Conservation (phyloP, 2,113 vertebrate species). For the Cyphomyrus plagiostoma region DNA sequence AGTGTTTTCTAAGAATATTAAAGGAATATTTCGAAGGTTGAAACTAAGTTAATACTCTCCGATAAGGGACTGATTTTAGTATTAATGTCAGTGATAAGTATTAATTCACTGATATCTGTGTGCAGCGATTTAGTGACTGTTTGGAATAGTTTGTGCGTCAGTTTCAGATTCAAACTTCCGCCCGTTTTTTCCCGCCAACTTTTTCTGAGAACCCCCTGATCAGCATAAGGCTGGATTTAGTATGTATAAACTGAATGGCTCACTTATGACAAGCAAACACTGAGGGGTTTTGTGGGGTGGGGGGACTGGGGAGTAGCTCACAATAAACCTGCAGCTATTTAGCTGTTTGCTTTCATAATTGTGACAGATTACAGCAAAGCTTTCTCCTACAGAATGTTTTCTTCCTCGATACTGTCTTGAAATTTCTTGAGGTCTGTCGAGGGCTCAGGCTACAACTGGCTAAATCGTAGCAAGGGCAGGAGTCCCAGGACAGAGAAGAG, state of each 20-base stretch:
- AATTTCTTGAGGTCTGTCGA: background rate
- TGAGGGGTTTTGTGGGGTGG: background rate
- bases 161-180: background rate
- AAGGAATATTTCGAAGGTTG: background rate
- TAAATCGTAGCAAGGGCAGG: background rate
- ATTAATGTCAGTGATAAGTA: background rate
- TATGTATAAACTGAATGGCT: background rate
- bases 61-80: background rate
- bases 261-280: conserved; percentile 8
- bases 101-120: background rate
- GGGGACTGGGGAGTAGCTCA: background rate
- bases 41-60: background rate
- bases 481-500: conserved; percentile 34
- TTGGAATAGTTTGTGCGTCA: background rate
- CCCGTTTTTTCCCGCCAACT: background rate
- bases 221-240: background rate
- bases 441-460: background rate
- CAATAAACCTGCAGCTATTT: background rate
- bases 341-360: background rate
- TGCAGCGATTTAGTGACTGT: background rate
- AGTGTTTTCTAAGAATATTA: background rate
- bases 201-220: background rate
- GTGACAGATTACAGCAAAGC: background rate
- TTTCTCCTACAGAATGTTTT: background rate
- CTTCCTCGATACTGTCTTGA: background rate